A percentile compares a stretch with the other conserved stretches of the same genome.
Evolutionary conservation across 2,888 invertebrate genomes (phyloP).

Genomic region (Xylophagus ater): DNA sequence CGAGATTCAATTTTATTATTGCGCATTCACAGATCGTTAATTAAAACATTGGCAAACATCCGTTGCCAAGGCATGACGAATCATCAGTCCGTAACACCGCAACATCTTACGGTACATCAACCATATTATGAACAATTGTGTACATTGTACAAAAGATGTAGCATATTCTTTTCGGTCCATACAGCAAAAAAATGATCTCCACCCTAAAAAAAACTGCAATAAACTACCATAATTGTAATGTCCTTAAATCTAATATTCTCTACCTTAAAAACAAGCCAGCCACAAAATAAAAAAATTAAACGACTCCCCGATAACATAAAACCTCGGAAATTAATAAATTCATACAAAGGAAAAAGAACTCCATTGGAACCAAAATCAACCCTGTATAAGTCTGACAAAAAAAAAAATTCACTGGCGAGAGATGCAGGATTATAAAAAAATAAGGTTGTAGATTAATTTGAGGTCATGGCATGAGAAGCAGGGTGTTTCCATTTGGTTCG

Average conservation of each 20-base stretch:
- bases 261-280: too few species aligned
- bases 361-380: conserved; percentile 6
- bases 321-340: conserved; percentile 18
- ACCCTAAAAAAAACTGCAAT: too few species aligned
- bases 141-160: too few species aligned
- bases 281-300: conserved; percentile 17
- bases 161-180: too few species aligned
- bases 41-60: conserved; percentile 15
- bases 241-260: too few species aligned
- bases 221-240: too few species aligned
- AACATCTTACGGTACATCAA: conserved; percentile 15
- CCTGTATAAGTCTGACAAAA: conserved; percentile 6
- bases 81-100: conserved; percentile 13
- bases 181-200: too few species aligned
- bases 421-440: not conserved
- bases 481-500: conserved; percentile 4
- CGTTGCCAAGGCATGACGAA: conserved; percentile 16
- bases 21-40: conserved; percentile 17
- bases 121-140: conserved; percentile 8
- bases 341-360: conserved; percentile 10
- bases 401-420: conserved; percentile 2
- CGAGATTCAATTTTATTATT: too few species aligned
- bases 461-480: conserved; percentile 15
- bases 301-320: conserved; percentile 10
- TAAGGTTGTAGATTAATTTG: conserved; percentile 16